Evolutionary conservation across 2,888 invertebrate species (phyloP).

Genomic region (Vannuccia rotundouncinata): DNA sequence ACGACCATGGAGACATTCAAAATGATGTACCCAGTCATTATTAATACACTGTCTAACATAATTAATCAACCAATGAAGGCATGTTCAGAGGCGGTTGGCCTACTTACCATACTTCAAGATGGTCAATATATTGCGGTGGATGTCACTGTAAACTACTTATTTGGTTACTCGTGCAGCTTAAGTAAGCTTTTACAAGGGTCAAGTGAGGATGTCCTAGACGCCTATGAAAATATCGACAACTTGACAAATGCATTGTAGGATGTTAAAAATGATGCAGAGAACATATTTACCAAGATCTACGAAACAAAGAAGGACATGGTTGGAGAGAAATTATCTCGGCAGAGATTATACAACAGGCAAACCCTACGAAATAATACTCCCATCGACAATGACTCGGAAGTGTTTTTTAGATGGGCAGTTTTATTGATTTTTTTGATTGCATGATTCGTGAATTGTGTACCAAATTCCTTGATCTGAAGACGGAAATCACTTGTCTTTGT

Average conservation of each 20-base stretch:
- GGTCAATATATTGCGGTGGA: not conserved
- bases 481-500: not conserved
- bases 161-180: constrained; percentile 6
- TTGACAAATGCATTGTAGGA: not conserved
- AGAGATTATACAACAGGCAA: constrained; percentile 11
- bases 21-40: not conserved
- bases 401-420: not conserved
- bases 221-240: not conserved
- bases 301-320: not conserved
- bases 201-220: not conserved
- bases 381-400: not conserved
- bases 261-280: constrained; percentile 3
- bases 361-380: constrained; percentile 3
- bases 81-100: not conserved
- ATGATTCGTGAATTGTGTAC: not conserved
- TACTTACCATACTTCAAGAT: not conserved
- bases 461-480: not conserved
- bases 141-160: constrained; percentile 1
- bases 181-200: constrained; percentile 12
- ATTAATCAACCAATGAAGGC: not conserved
- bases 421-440: not conserved
- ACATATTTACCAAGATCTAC: not conserved
- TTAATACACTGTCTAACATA: constrained; percentile 6
- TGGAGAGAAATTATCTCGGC: not conserved
- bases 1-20: not conserved